Evolutionary conservation across 2,888 invertebrate genomes (phyloP), one percentile per base, ranked within the genome.

Genomic region (Netelia virgata): DNA sequence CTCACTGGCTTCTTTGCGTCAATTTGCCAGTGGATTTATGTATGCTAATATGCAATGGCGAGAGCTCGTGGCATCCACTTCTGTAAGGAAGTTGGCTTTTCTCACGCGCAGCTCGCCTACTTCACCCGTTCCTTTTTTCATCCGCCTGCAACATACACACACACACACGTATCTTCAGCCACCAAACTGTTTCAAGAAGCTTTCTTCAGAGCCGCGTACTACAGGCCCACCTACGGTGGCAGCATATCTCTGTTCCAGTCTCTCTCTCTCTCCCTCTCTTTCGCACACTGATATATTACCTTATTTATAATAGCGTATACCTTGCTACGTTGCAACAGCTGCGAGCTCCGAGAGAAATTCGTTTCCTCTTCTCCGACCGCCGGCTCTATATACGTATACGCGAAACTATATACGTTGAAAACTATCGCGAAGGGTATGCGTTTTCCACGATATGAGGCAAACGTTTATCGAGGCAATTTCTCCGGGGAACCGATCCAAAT

Each of bases 381-480:
- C 18, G 64, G 61, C 57, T 66, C 57, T 47, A 64, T 41, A 20
- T 8, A 41, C 41, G 20, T 53, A 68, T 61, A 9, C 41, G 57
- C 66, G 9, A 36, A 55, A 41, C 55, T 23, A 28, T 47, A 10
- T 28, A 70, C 61, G 59, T 43, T 70, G 16, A 63, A 78, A 77
- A 77, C 50, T 77, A 72, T 70, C 57, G 61, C 68, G 68, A 68
- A 72, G 70, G 64, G 55, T 77, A 53, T 68, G 47, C 36, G 20
- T 20, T 82, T 73, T 73, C n/a, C 47, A 20, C 43, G 55, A 43
- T 18, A 14, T 63, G 63, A 66, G 59, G 47, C 47, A 77, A 82
- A 77, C 76, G 72, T 82, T 82, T 72, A 72, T 82, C 82, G 82
- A 76, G 72, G 36, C 76, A 82, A 82, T 82, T 82, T 82, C 77